A percentile compares a stretch with the other conserved stretches of the same genome.
These are phyloP conservation scores for Tenebrosternarchus preto DNA, from an alignment of 2,113 vertebrate genomes.

Conservation along the genomic window DNA sequence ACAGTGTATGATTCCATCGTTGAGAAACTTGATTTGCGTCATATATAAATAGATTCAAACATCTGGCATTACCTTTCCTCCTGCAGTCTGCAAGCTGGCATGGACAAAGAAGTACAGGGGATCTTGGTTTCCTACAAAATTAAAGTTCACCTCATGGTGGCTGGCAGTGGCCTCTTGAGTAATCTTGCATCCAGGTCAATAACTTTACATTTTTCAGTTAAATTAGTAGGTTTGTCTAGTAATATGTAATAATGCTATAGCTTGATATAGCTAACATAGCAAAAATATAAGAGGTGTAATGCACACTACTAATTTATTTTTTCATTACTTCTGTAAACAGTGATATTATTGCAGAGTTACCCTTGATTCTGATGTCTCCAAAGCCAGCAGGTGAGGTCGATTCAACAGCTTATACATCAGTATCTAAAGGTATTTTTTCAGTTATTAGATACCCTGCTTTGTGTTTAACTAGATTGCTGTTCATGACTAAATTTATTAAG, in stretches of 20 bases:
- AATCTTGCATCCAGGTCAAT: slow-evolving; percentile 84
- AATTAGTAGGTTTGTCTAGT: background rate
- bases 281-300: background rate
- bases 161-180: slow-evolving; percentile 81
- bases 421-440: background rate
- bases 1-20: too few relatives aligned
- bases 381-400: slow-evolving; percentile 75
- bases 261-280: background rate
- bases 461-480: background rate
- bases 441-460: background rate
- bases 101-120: slow-evolving; percentile 84
- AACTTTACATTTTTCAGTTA: background rate
- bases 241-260: background rate
- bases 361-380: slow-evolving; percentile 85
- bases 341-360: slow-evolving; percentile 80
- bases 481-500: slow-evolving; percentile 20
- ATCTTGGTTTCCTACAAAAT: slow-evolving; percentile 88
- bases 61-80: slow-evolving; percentile 46
- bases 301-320: background rate
- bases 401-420: too few relatives aligned
- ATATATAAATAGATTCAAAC: slow-evolving; percentile 28
- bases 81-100: slow-evolving; percentile 76
- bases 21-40: slow-evolving; percentile 25
- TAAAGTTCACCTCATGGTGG: slow-evolving; percentile 80
- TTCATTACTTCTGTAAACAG: slow-evolving; percentile 68